These are phyloP conservation scores for Choloepus hoffmanni DNA, from an alignment of 2,113 vertebrate genomes.

Conservation along the genomic window DNA sequence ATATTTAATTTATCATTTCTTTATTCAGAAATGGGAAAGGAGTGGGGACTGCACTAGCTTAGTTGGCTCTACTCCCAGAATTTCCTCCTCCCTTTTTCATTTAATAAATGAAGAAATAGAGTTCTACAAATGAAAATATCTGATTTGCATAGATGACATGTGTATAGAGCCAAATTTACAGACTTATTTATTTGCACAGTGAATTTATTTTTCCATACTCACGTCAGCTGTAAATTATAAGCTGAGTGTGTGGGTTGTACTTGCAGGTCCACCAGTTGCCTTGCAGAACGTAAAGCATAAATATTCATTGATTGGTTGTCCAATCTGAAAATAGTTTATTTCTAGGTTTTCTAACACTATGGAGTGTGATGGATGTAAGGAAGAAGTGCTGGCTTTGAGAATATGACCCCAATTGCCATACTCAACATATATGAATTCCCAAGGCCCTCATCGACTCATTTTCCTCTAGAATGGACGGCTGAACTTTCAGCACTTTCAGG, in stretches of 20 bases:
- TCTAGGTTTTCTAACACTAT: background rate
- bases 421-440: background rate
- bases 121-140: no score
- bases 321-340: background rate
- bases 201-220: background rate
- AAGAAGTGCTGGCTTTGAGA: background rate
- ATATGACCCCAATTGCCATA: background rate
- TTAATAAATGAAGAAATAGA: background rate
- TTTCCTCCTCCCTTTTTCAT: background rate
- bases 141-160: background rate
- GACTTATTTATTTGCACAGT: background rate
- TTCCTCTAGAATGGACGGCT: background rate
- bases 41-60: background rate
- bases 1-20: background rate
- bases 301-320: background rate
- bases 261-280: background rate
- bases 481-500: background rate
- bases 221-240: background rate
- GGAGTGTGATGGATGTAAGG: background rate
- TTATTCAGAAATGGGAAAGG: background rate
- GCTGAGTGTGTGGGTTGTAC: background rate
- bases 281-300: background rate
- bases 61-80: background rate
- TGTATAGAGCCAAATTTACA: background rate
- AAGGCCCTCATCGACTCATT: background rate